Conservation (phyloP, 2,113 vertebrate genomes). For the Xyliphius kryptos region DNA sequence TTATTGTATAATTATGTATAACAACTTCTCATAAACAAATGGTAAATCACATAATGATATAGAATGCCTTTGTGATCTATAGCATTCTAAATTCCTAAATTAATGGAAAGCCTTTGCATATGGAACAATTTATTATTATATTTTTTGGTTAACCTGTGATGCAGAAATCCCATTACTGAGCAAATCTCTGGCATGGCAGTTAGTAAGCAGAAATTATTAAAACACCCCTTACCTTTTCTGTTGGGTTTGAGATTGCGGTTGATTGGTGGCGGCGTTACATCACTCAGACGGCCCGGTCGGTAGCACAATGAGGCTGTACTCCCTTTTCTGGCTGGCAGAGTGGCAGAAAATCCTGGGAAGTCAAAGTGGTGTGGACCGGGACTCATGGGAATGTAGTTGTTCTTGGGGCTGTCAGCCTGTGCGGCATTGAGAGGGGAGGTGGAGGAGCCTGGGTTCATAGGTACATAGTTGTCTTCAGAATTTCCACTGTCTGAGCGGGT, state of each 20-base stretch:
- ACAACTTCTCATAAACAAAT: no score
- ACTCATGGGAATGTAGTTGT: constrained; percentile 96
- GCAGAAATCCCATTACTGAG: no score
- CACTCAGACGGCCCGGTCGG: constrained; percentile 73
- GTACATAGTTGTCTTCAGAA: constrained; percentile 96
- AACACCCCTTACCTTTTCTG: constrained; percentile 75
- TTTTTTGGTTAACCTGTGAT: no score
- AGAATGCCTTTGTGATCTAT: no score
- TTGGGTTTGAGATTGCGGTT: constrained; percentile 98
- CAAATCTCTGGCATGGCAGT: no score
- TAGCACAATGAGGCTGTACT: constrained; percentile 74
- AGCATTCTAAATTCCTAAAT: no score
- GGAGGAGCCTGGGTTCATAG: constrained; percentile 90
- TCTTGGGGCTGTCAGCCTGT: constrained; percentile 81
- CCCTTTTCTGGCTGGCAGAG: constrained; percentile 79
- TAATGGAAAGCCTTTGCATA: no score
- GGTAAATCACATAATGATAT: no score
- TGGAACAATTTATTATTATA: no score
- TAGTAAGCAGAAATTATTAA: no score
- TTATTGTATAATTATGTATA: no score
- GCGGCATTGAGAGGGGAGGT: constrained; percentile 74
- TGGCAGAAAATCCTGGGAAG: constrained; percentile 76
- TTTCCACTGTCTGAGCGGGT: constrained; percentile 86
- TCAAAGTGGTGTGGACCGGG: constrained; percentile 93
- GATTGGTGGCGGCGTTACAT: constrained; percentile 91